Evolutionary conservation across 2,888 invertebrate species (phyloP).

Genomic region (Acrobasis suavella): DNA sequence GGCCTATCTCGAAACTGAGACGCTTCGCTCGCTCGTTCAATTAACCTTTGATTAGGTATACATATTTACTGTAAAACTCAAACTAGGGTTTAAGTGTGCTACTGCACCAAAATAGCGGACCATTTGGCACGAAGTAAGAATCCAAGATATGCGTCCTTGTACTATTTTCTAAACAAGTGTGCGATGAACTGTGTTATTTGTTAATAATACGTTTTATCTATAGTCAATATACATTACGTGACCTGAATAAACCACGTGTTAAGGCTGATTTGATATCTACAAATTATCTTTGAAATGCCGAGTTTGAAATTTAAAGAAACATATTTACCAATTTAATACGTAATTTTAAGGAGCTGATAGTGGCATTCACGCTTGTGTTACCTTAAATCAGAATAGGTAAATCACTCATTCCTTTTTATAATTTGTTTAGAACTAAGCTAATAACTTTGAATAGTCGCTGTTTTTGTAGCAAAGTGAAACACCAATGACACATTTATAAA

Average conservation of each 20-base stretch:
- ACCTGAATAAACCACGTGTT: background rate
- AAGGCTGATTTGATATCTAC: background rate
- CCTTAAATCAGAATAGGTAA: no score
- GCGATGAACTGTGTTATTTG: background rate
- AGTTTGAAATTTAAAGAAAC: background rate
- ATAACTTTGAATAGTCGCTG: no score
- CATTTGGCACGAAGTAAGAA: slow-evolving; percentile 4
- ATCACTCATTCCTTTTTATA: no score
- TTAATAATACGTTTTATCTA: background rate
- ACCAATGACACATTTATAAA: no score
- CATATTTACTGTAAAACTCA: background rate
- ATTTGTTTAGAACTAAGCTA: no score
- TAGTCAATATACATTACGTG: background rate
- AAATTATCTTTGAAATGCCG: background rate
- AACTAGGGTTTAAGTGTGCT: background rate
- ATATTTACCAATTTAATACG: background rate
- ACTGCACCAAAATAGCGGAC: slow-evolving; percentile 10
- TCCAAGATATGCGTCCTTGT: slow-evolving; percentile 9
- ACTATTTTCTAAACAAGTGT: slow-evolving; percentile 5
- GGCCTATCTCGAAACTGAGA: no score
- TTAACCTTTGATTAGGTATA: no score
- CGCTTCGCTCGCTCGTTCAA: no score
- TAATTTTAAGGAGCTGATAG: no score
- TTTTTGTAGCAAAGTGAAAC: no score
- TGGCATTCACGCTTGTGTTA: no score